Conservation (phyloP, 2,888 invertebrate species). For the Lasius platythorax region DNA sequence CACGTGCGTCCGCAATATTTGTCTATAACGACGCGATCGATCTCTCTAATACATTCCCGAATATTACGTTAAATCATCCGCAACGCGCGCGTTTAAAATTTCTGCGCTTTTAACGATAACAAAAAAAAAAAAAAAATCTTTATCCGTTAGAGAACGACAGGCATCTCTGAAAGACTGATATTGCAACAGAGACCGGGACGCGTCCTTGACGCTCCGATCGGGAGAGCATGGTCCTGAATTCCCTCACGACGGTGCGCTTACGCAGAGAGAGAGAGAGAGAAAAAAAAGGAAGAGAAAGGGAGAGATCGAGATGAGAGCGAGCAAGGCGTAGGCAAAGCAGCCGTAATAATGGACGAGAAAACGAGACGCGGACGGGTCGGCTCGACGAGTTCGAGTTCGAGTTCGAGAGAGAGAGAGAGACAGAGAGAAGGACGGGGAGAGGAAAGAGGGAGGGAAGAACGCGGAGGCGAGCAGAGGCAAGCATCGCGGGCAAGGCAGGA, state of each 20-base stretch:
- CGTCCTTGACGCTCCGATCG: conserved; percentile 69
- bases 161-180: not conserved
- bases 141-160: not conserved
- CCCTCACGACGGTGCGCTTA: conserved; percentile 49
- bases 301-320: conserved; percentile 45
- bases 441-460: conserved; percentile 12
- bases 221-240: conserved; percentile 69
- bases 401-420: conserved; percentile 26
- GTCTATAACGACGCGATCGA: conserved; percentile 24
- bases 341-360: conserved; percentile 81
- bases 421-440: conserved; percentile 53
- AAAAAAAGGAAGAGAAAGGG: conserved; percentile 2
- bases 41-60: conserved; percentile 13
- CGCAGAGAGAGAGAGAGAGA: not conserved
- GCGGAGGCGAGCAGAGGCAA: conserved; percentile 44
- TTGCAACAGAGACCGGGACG: conserved; percentile 21
- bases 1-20: conserved; percentile 30
- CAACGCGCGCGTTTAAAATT: not conserved
- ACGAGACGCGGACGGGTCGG: conserved; percentile 72
- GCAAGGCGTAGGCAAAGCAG: conserved; percentile 78
- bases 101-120: not conserved
- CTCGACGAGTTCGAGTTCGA: conserved; percentile 49
- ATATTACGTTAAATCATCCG: not conserved
- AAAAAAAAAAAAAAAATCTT: not conserved
- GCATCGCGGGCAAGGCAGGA: conserved; percentile 46